A percentile compares a stretch with the other conserved stretches of the same genome.
Conservation (phyloP, 2,888 invertebrate genomes). For the Eustalomyia histrio region DNA sequence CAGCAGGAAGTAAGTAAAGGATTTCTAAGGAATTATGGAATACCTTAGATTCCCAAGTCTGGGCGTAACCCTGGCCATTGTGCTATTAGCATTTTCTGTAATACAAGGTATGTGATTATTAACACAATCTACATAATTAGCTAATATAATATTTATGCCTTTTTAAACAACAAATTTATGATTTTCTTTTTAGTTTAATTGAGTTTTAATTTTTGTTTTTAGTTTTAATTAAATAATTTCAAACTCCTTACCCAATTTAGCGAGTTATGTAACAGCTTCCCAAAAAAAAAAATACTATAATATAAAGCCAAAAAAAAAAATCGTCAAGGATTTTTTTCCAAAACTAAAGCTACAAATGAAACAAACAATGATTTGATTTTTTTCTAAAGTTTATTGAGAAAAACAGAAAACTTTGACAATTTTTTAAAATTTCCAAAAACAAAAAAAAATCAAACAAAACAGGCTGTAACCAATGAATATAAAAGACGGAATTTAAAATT, state of each 20-base stretch:
- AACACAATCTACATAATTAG: conserved; percentile 2
- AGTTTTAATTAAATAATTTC: conserved; percentile 35
- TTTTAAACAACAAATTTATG: conserved; percentile 30
- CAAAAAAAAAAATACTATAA: conserved; percentile 44
- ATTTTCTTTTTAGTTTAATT: conserved; percentile 31
- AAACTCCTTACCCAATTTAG: conserved; percentile 60
- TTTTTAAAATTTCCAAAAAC: conserved; percentile 69
- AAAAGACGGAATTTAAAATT: conserved; percentile 69
- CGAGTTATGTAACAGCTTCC: conserved; percentile 66
- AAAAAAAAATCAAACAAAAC: no score
- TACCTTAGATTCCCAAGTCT: conserved; percentile 40
- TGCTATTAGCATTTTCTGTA: conserved; percentile 38
- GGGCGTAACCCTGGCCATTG: conserved; percentile 58
- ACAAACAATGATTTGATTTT: conserved; percentile 76
- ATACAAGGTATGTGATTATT: conserved; percentile 55
- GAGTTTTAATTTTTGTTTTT: conserved; percentile 22
- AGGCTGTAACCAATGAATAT: background rate
- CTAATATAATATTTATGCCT: conserved; percentile 49
- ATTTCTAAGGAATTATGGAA: conserved; percentile 38
- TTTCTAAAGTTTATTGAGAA: conserved; percentile 73
- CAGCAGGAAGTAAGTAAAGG: conserved; percentile 56
- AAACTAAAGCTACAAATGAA: conserved; percentile 43
- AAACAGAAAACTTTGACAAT: conserved; percentile 74
- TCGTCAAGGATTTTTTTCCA: conserved; percentile 5
- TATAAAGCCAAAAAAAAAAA: conserved; percentile 45